Base-by-base conservation (phyloP, 2,113 vertebrate genomes). In the Tretioscincus oriximinensis region DNA sequence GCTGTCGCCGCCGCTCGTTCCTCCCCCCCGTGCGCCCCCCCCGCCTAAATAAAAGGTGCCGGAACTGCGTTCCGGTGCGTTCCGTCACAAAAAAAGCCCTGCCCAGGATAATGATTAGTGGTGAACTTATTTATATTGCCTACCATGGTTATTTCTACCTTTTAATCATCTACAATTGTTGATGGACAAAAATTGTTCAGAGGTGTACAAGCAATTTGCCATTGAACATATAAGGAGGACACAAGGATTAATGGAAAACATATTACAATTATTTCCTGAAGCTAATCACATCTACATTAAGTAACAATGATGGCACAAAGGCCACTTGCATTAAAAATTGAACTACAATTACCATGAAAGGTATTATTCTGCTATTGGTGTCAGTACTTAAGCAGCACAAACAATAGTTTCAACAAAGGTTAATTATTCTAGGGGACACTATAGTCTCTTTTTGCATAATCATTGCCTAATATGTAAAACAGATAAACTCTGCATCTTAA, bases 291-390 rank as follows among this genome's bases (percentile, higher is more conserved):
- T 41, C 5, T 87, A 81, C 80, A 72, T 1, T 81, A 54, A 78
- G 12, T 16, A 24, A 77, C 16, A 84, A 83, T 83, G 81, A 81
- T 3, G 75, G 70, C 1, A 0, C 74, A 47, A 60, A 88, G 81
- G 58, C 64, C 51, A 9, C 68, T 5, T 69, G 88, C 86, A 92
- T 88, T 88, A 88, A 88, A 88, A 83, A 85, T 49, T 84, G 65
- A 89, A 84, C 61, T 78, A 9, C 61, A 85, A 85, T 54, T 29
- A 73, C 18, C 64, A n/a, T 24, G 66, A 85, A 84, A 81, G 26
- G 28, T 26, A 1, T 4, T 47, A 74, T 41, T 72, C 22, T 64
- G 22, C 65, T 51, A 14, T 14, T 51, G 49, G 49, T 51, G 49
- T 51, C 49, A 51, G 12, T 51, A 14, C 20, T 72, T 72, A 80